These are phyloP conservation scores for Neolamprologus devosi DNA, from an alignment of 2,113 vertebrate species.

Conservation along the genomic window DNA sequence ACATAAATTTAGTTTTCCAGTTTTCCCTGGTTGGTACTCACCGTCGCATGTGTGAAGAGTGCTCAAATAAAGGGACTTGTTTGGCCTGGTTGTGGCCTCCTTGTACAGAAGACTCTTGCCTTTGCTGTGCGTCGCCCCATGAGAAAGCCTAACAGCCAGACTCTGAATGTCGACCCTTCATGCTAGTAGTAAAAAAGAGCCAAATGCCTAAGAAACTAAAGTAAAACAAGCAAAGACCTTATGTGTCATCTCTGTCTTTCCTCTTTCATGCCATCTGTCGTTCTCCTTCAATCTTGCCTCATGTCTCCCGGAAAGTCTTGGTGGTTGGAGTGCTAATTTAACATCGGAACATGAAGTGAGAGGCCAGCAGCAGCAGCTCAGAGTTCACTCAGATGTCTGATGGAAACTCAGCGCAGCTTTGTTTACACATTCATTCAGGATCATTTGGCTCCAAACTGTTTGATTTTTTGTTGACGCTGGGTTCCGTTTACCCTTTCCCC, in stretches of 20 bases:
- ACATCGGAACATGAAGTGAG: slow-evolving; percentile 20
- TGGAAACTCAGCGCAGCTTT: slow-evolving; percentile 38
- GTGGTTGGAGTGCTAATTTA: slow-evolving; percentile 22
- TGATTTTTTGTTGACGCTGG: neutral
- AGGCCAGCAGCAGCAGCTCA: slow-evolving; percentile 10
- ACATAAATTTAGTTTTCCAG: neutral
- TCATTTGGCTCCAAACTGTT: slow-evolving; percentile 15
- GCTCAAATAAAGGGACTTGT: slow-evolving; percentile 7
- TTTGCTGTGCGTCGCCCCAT: slow-evolving; percentile 37
- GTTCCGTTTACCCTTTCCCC: neutral
- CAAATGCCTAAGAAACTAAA: slow-evolving; percentile 54
- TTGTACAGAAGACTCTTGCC: slow-evolving; percentile 51
- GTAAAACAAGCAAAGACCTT: slow-evolving; percentile 7
- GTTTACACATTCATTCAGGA: slow-evolving; percentile 43
- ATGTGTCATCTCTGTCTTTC: slow-evolving; percentile 17
- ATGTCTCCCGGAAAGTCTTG: slow-evolving; percentile 24
- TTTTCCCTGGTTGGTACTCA: neutral
- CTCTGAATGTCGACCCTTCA: slow-evolving; percentile 60
- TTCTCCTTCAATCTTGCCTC: neutral
- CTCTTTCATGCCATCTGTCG: neutral
- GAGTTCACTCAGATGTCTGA: slow-evolving; percentile 39
- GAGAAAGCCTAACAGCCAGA: slow-evolving; percentile 27
- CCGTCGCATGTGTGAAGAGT: slow-evolving; percentile 4
- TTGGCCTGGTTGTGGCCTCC: slow-evolving; percentile 20
- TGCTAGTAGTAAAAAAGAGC: slow-evolving; percentile 58